Evolutionary conservation across 2,888 invertebrate genomes (phyloP).

Genomic region (Dynastes tityus): DNA sequence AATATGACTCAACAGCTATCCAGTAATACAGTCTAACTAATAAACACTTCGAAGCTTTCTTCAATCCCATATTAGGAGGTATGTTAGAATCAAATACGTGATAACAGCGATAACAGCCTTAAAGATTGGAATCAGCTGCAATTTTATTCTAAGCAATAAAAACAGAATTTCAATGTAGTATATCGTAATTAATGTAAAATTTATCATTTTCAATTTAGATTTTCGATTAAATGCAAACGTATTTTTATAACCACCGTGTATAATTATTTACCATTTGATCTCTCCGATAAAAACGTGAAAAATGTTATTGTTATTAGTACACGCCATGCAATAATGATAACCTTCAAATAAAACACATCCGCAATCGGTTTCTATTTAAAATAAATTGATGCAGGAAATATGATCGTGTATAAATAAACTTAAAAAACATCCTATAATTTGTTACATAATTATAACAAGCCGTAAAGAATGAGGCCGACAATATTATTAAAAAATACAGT

Average conservation of each 20-base stretch:
- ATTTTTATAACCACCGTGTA: not conserved
- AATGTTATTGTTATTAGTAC: not conserved
- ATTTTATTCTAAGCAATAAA: too few species aligned
- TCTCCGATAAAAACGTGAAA: too few species aligned
- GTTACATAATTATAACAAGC: constrained; percentile 16
- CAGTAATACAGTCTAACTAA: too few species aligned
- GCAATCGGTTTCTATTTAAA: constrained; percentile 2
- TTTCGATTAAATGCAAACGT: not conserved
- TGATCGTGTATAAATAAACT: not conserved
- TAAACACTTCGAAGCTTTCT: too few species aligned
- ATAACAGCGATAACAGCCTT: too few species aligned
- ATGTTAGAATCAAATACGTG: too few species aligned
- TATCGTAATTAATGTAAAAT: too few species aligned
- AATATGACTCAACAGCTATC: too few species aligned
- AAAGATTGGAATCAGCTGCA: too few species aligned
- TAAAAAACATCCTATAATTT: constrained; percentile 21
- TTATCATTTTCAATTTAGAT: not conserved
- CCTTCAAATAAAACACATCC: constrained; percentile 28
- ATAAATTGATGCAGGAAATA: constrained; percentile 15
- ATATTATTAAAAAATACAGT: not conserved
- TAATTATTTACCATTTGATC: too few species aligned
- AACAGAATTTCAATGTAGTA: too few species aligned
- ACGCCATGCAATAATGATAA: not conserved
- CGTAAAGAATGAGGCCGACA: constrained; percentile 5
- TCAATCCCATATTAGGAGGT: too few species aligned